These are phyloP conservation scores for Stictocephala bisonia DNA, from an alignment of 2,888 invertebrate species.

Conservation along the genomic window DNA sequence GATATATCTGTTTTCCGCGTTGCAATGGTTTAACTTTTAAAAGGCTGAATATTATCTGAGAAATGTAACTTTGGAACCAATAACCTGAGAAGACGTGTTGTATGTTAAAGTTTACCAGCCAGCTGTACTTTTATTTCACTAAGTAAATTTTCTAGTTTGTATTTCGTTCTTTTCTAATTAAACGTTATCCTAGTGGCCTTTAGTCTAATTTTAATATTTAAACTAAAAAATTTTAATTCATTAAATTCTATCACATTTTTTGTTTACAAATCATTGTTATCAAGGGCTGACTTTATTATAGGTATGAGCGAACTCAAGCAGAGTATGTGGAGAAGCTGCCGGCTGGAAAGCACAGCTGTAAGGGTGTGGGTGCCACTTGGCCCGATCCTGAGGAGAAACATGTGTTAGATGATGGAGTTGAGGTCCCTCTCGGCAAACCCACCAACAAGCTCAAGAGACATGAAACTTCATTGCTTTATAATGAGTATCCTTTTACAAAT, in stretches of 20 bases:
- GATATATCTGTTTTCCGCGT: too few species aligned
- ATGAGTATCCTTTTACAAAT: constrained; percentile 88
- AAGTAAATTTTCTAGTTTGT: too few species aligned
- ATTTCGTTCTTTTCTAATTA: too few species aligned
- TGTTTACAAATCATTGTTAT: constrained; percentile 48
- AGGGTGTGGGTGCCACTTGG: constrained; percentile 86
- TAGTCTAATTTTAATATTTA: background rate
- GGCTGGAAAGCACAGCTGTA: constrained; percentile 85
- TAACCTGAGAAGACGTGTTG: too few species aligned
- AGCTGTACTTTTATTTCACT: too few species aligned
- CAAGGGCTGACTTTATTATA: constrained; percentile 62
- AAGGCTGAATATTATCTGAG: too few species aligned
- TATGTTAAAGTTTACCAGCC: too few species aligned
- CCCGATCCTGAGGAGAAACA: constrained; percentile 78
- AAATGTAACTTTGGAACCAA: too few species aligned
- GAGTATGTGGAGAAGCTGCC: constrained; percentile 84
- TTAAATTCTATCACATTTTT: constrained; percentile 33
- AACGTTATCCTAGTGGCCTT: too few species aligned
- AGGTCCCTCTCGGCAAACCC: constrained; percentile 82
- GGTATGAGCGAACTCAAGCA: constrained; percentile 79
- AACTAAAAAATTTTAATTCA: background rate
- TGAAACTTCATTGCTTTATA: constrained; percentile 78
- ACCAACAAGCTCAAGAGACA: constrained; percentile 60
- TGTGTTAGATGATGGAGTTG: constrained; percentile 74
- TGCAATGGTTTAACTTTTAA: too few species aligned